Base-by-base conservation (phyloP, 2,797 vertebrate genomes). In the Distichodus sexfasciatus region DNA sequence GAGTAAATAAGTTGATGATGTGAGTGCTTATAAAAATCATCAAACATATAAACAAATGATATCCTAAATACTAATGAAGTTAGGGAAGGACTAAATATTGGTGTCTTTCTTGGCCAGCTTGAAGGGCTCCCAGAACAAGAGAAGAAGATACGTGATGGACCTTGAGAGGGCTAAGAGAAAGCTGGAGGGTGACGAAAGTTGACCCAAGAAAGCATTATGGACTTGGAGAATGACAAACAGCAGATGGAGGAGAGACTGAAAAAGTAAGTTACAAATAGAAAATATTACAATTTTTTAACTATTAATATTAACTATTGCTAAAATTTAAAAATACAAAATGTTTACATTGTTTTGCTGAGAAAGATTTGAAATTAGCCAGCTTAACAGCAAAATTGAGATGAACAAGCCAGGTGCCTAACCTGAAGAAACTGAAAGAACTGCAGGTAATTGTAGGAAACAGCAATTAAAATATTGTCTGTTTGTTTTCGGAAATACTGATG, bases 351-450 rank as follows among this genome's bases (percentile, higher is more conserved):
- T 1, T 69, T 88, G 88, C 81, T 62, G 84, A 82, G 57, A 94
- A 94, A 74, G 93, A 94, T 46, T 94, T 78, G 93, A 94, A 76
- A 79, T 93, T 17, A 91, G 81, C 11, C 85, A 90, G 3, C 85
- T 92, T 11, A 92, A 83, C 29, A 69, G 85, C 1, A 90, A 80
- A 71, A 91, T 94, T 0, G 93, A 94, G 93, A 94, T 1, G 93
- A 94, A 57, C 93, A 94, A 55, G 86, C 57, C 93, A 17, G 77
- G 61, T 15, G 76, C 77, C 14, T 90, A 94, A 76, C 12, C 93
- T 92, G 77, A 94, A 95, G 76, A 94, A 95, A 79, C 55, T 95
- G 47, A 95, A 93, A 71, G 92, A 93, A 76, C 77, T 92, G 26
- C 92, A 92, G 87, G 81, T 91, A 92, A 71, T 26, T 5, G 4